Evolutionary conservation across 2,797 vertebrate genomes (phyloP).

Genomic region (Trachurus trachurus): DNA sequence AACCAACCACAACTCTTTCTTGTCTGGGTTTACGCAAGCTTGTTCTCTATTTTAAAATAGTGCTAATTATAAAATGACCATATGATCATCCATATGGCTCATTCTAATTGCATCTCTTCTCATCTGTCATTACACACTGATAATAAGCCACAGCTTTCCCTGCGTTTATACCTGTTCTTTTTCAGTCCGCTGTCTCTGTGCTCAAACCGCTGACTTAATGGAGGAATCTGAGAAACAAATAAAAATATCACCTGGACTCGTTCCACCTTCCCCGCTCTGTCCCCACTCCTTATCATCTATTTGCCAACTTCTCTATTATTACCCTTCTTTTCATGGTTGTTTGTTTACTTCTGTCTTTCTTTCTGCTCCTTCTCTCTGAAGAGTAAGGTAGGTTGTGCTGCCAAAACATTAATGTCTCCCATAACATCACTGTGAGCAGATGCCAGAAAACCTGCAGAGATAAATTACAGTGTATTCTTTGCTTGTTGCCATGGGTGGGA

Average conservation of each 20-base stretch:
- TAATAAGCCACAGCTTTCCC: conserved; percentile 72
- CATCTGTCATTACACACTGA: conserved; percentile 72
- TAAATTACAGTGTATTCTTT: conserved; percentile 56
- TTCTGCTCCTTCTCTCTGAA: conserved; percentile 52
- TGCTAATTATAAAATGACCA: conserved; percentile 84
- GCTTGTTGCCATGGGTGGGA: conserved; percentile 17
- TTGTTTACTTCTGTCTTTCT: conserved; percentile 53
- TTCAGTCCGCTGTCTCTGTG: conserved; percentile 48
- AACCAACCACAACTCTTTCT: conserved; percentile 48
- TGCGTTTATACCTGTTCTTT: conserved; percentile 72
- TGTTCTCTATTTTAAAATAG: conserved; percentile 76
- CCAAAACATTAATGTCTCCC: conserved; percentile 55
- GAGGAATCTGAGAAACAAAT: conserved; percentile 58
- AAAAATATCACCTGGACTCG: conserved; percentile 72
- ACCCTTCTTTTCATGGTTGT: conserved; percentile 51
- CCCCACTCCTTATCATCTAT: conserved; percentile 50
- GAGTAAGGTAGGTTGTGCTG: conserved; percentile 49
- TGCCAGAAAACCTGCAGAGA: conserved; percentile 67
- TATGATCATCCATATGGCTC: conserved; percentile 84
- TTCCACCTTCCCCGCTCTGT: conserved; percentile 56
- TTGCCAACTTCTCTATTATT: conserved; percentile 61
- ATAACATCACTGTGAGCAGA: conserved; percentile 11
- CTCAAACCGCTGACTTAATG: conserved; percentile 50
- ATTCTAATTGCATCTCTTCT: conserved; percentile 81
- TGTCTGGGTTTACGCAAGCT: conserved; percentile 57